phyloP scores from a whole-genome alignment of 1,140 invertebrate genomes.

The Yoshiicerus persimilis region DNA sequence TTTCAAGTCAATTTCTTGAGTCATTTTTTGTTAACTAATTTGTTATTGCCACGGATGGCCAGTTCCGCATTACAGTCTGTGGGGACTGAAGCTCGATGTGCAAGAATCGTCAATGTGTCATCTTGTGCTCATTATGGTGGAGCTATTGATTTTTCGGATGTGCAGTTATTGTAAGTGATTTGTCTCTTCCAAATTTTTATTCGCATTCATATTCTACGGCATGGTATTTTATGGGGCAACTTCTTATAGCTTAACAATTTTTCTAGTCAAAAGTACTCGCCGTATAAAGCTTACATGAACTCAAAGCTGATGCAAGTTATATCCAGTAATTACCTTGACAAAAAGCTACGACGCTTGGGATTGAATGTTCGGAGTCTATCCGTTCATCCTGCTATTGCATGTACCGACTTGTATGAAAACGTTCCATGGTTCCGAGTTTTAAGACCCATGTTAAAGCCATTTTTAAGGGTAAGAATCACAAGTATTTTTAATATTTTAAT shows the following conservation, averaged over 20 bases:
- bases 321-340: constrained; percentile 70
- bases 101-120: constrained; percentile 83
- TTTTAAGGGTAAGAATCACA: not conserved
- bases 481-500: not conserved
- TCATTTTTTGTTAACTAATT: constrained; percentile 82
- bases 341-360: constrained; percentile 60
- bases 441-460: not conserved
- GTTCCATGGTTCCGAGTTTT: not conserved
- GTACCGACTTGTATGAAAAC: constrained; percentile 69
- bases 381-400: constrained; percentile 87
- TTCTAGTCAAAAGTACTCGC: constrained; percentile 32
- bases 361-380: constrained; percentile 67
- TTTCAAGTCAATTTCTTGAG: constrained; percentile 82
- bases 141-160: constrained; percentile 66
- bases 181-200: not conserved
- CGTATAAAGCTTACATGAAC: constrained; percentile 69
- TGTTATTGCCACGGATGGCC: constrained; percentile 70
- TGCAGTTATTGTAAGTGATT: constrained; percentile 67
- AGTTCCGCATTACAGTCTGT: not conserved
- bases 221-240: not conserved
- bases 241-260: not conserved
- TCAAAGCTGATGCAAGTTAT: constrained; percentile 86
- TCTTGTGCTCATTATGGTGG: constrained; percentile 71
- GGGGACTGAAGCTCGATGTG: constrained; percentile 44
- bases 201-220: no score